Percentiles rank a stretch among this genome's conserved stretches.
Evolutionary conservation across 1,140 invertebrate species (phyloP).

Genomic region (Antheraea mylitta): DNA sequence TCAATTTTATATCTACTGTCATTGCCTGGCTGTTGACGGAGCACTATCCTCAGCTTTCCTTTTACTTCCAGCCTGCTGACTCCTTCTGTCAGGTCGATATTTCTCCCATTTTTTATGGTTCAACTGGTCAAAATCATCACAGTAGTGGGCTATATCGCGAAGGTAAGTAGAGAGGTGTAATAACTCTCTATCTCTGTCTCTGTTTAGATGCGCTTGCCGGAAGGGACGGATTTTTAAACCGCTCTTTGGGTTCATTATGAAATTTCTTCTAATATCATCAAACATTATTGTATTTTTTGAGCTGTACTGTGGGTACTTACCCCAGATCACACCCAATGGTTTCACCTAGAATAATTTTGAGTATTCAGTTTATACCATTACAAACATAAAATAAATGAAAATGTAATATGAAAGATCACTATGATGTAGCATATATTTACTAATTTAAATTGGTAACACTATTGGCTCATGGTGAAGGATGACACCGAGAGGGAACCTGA

Average conservation of each 20-base stretch:
- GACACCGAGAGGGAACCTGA: too few species aligned
- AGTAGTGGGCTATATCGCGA: slow-evolving; percentile 88
- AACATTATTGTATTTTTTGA: slow-evolving; percentile 98
- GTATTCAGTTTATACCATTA: neutral
- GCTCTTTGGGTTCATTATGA: slow-evolving; percentile 98
- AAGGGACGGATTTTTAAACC: slow-evolving; percentile 95
- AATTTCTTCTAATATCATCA: slow-evolving; percentile 97
- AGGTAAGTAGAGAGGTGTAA: slow-evolving; percentile 91
- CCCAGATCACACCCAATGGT: slow-evolving; percentile 98
- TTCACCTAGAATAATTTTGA: slow-evolving; percentile 86
- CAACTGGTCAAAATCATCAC: slow-evolving; percentile 90
- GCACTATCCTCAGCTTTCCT: slow-evolving; percentile 70
- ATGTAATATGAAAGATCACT: too few species aligned
- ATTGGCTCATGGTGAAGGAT: too few species aligned
- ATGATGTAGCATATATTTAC: too few species aligned
- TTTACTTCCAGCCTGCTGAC: slow-evolving; percentile 64
- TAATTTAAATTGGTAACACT: too few species aligned
- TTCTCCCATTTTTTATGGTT: slow-evolving; percentile 97
- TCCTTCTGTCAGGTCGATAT: slow-evolving; percentile 81
- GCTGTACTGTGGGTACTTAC: slow-evolving; percentile 93
- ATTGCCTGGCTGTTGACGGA: slow-evolving; percentile 51
- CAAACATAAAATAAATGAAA: too few species aligned
- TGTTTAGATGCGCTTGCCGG: slow-evolving; percentile 92
- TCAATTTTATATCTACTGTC: slow-evolving; percentile 32
- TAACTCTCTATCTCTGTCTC: slow-evolving; percentile 91